Conservation (phyloP, 2,797 vertebrate species). For the Falco berigora region DNA sequence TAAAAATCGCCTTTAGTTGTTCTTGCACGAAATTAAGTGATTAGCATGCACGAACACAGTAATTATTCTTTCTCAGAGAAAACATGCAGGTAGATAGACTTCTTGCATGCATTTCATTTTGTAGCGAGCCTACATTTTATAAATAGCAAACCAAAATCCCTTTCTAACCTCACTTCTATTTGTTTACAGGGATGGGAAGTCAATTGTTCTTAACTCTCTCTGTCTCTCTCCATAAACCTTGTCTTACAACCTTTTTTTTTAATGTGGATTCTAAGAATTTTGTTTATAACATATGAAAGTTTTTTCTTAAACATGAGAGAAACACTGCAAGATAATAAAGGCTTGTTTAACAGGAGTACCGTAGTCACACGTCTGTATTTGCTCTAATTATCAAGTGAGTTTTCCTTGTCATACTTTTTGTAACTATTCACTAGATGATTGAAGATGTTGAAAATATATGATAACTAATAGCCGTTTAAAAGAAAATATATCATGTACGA, state of each 20-base stretch:
- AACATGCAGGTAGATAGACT: neutral
- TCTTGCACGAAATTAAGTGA: neutral
- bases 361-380: neutral
- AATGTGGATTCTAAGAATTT: neutral
- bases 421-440: neutral
- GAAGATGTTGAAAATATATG: neutral
- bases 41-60: neutral
- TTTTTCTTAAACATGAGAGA: neutral
- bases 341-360: neutral
- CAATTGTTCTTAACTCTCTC: neutral
- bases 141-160: neutral
- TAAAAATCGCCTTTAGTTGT: neutral
- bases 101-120: neutral
- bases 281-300: neutral
- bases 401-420: neutral
- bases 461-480: neutral
- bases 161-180: neutral
- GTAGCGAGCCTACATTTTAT: neutral
- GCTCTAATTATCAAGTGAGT: neutral
- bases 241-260: neutral
- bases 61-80: neutral
- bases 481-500: neutral
- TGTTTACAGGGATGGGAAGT: neutral
- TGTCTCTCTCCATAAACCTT: neutral
- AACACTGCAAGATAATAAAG: neutral